Base-by-base conservation (phyloP, 2,797 vertebrate species). In the Delichon dasypus region DNA sequence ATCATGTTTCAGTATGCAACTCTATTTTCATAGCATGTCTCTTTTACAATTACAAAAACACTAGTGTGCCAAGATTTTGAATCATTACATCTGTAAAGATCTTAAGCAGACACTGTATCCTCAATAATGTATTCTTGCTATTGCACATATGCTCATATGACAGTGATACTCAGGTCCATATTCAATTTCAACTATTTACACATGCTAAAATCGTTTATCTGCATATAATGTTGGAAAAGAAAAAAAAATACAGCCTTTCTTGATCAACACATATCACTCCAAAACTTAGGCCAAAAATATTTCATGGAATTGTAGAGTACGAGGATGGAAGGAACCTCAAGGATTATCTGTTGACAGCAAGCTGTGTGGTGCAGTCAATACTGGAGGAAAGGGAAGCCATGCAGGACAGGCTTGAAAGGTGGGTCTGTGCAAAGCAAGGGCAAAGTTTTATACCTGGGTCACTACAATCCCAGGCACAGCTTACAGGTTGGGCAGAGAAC, bases 151-250 rank as follows among this genome's bases (percentile, higher is more conserved):
- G 89, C 80, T 93, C 55, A 50, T 45, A 36, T 19, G 64, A 94
- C 68, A 80, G 64, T 64, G 65, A 95, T 91, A 91, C 87, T 48
- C 29, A 62, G 72, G 74, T 72, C 82, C 65, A 34, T 79, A 85
- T 34, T 89, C 7, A 77, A 34, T 77, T 94, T 91, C 61, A 92
- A 65, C 32, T 94, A 95, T 86, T 84, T 93, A 95, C 40, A 91
- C 95, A 96, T 90, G 91, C 92, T 91, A 94, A 95, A 72, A 80
- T 64, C 13, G 58, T 26, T 44, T 75, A 80, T 64, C 95, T 84
- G 57, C 85, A 92, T 29, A 89, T 45, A 93, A 79, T 74, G n/a
- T 27, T 84, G 55, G 71, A 85, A 93, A 91, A 93, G 30, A 84
- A 90, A 92, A 90, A 92, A 84, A 84, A 93, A 82, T 26, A 47